Percentiles rank a stretch among this genome's conserved stretches.
Conservation (phyloP, 92 coral and sea anemone genomes). For the Paragorgia papillata region DNA sequence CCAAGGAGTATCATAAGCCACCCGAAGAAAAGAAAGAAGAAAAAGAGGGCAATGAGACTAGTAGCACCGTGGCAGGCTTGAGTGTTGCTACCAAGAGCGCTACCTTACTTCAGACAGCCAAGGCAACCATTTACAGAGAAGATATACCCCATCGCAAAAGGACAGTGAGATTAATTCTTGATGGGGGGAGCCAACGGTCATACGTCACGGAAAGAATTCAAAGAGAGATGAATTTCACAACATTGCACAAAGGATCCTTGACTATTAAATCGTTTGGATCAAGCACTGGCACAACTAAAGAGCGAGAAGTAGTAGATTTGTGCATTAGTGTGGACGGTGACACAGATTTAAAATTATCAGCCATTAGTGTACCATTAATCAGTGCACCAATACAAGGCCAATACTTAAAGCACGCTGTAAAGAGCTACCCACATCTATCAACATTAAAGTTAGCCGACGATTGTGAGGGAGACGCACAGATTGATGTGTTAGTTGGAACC, state of each 20-base stretch:
- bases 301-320: constrained; percentile 36
- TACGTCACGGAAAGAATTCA: constrained; percentile 51
- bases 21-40: not conserved
- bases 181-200: constrained; percentile 58
- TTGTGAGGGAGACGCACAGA: constrained; percentile 35
- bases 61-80: constrained; percentile 15
- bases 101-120: constrained; percentile 53
- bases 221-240: constrained; percentile 55
- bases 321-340: constrained; percentile 13
- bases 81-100: constrained; percentile 41
- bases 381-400: constrained; percentile 42
- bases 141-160: constrained; percentile 11
- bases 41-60: not conserved
- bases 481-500: constrained; percentile 46
- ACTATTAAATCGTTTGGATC: constrained; percentile 55
- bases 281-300: constrained; percentile 34
- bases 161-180: constrained; percentile 42
- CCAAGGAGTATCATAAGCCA: not conserved
- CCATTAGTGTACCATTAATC: constrained; percentile 29
- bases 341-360: not conserved
- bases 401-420: constrained; percentile 15
- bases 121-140: constrained; percentile 5
- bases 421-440: constrained; percentile 8
- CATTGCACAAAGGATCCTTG: constrained; percentile 41
- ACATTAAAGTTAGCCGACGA: constrained; percentile 15